Percentiles rank a stretch among this genome's conserved stretches.
phyloP scores from a whole-genome alignment of 2,797 vertebrate species.

The Dryobates pubescens region DNA sequence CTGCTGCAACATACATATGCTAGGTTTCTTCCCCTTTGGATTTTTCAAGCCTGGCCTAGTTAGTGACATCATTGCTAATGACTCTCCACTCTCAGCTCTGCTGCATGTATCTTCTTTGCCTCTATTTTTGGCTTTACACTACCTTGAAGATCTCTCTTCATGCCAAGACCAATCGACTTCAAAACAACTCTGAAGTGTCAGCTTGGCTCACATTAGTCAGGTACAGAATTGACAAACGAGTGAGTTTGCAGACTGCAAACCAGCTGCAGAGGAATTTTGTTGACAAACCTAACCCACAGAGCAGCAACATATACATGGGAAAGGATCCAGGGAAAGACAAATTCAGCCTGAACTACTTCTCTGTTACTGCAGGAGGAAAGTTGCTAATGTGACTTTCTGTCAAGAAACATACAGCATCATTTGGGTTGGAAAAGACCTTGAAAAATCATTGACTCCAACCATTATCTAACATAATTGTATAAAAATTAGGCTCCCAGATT shows the following conservation, averaged over 20 bases:
- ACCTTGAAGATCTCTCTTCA: background rate
- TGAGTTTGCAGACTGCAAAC: background rate
- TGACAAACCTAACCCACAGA: background rate
- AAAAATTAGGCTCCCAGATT: background rate
- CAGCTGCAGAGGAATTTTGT: background rate
- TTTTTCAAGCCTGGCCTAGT: background rate
- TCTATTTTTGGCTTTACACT: background rate
- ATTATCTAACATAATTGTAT: background rate
- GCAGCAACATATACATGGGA: background rate
- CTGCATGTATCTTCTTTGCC: background rate
- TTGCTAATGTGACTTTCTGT: background rate
- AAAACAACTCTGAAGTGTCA: background rate
- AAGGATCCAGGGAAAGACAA: background rate
- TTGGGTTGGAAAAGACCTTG: too few relatives aligned
- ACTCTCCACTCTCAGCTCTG: background rate
- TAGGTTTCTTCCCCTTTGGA: background rate
- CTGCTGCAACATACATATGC: background rate
- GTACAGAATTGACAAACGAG: background rate
- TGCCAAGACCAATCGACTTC: background rate
- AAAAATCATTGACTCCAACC: too few relatives aligned
- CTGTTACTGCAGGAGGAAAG: background rate
- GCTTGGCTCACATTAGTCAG: background rate
- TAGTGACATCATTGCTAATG: background rate
- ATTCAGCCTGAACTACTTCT: slow-evolving; percentile 10
- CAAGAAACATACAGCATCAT: background rate